phyloP scores from a whole-genome alignment of 2,797 vertebrate genomes.

The Cercopithecus hamlyni region DNA sequence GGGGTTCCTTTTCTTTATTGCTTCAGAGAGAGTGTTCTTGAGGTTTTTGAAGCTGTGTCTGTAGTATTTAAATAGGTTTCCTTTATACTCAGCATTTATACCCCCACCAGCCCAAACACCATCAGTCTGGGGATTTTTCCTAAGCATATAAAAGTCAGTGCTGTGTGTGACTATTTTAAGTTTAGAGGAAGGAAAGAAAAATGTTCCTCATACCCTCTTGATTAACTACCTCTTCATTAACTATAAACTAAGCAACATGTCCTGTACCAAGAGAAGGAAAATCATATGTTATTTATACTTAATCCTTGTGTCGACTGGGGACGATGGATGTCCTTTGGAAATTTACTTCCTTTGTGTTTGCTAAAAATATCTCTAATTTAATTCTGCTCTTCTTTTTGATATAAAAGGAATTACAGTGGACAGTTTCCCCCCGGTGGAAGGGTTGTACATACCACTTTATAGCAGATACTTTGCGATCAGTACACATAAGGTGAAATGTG shows the following conservation, averaged over 20 bases:
- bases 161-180: conserved; percentile 55
- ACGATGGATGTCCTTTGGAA: conserved; percentile 57
- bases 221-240: conserved; percentile 10
- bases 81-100: conserved; percentile 60
- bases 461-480: background rate
- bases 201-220: background rate
- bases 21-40: background rate
- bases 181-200: background rate
- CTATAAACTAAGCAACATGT: conserved; percentile 59
- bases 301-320: conserved; percentile 42
- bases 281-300: conserved; percentile 61
- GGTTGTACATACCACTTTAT: background rate
- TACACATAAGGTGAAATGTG: background rate
- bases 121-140: conserved; percentile 45
- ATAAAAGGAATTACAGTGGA: conserved; percentile 42
- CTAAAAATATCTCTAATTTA: conserved; percentile 71
- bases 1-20: background rate
- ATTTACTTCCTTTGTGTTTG: conserved; percentile 63
- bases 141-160: conserved; percentile 46
- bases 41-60: conserved; percentile 38
- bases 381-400: conserved; percentile 54
- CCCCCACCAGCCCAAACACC: background rate
- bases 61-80: conserved; percentile 54
- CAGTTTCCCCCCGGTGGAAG: conserved; percentile 10
- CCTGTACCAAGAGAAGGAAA: conserved; percentile 40